These are phyloP conservation scores for Metellina segmentata DNA, from an alignment of 2,888 invertebrate genomes.

Conservation along the genomic window DNA sequence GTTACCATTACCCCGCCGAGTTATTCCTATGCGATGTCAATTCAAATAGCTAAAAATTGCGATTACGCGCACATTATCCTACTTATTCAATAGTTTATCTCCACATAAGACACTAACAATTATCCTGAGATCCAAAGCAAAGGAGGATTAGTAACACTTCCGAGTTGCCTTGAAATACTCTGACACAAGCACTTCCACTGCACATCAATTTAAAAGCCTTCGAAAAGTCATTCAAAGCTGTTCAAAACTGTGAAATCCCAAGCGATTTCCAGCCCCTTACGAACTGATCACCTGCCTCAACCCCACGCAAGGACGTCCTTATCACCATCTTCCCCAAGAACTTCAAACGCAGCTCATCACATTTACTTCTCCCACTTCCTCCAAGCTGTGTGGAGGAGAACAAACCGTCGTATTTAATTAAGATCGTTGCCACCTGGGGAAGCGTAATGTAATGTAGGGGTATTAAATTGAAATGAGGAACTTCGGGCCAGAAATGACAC, in stretches of 20 bases:
- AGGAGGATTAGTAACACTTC: too few species aligned
- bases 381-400: constrained; percentile 38
- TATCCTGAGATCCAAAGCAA: too few species aligned
- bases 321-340: background rate
- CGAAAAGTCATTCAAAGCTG: background rate
- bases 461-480: constrained; percentile 62
- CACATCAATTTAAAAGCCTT: background rate
- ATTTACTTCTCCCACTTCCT: constrained; percentile 29
- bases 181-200: background rate
- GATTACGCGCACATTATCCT: too few species aligned
- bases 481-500: constrained; percentile 51
- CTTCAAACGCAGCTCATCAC: constrained; percentile 37
- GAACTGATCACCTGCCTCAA: constrained; percentile 2
- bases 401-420: constrained; percentile 61
- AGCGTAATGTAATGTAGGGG: constrained; percentile 40
- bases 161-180: too few species aligned
- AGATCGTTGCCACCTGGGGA: constrained; percentile 53
- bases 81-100: too few species aligned
- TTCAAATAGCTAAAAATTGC: too few species aligned
- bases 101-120: too few species aligned
- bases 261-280: background rate
- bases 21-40: too few species aligned
- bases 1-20: too few species aligned
- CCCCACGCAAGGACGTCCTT: background rate
- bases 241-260: background rate